These are phyloP conservation scores for Temnothorax curvispinosus DNA, from an alignment of 1,140 invertebrate genomes.

Conservation along the genomic window DNA sequence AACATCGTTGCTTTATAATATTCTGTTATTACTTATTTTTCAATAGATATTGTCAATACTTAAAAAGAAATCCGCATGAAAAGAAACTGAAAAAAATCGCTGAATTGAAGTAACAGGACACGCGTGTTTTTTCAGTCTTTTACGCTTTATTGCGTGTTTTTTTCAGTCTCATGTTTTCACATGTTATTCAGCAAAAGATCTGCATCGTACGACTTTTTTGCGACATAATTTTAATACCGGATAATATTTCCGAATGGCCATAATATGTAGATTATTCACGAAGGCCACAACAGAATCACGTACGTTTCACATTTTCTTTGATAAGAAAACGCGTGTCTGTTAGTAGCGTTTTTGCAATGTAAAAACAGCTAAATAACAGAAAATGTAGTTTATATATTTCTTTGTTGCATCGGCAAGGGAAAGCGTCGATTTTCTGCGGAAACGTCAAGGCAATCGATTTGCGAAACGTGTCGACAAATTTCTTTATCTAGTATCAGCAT, in stretches of 20 bases:
- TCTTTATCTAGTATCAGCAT: not conserved
- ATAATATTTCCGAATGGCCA: slow-evolving; percentile 5
- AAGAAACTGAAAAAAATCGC: not conserved
- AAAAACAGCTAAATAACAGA: slow-evolving; percentile 29
- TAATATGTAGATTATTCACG: not conserved
- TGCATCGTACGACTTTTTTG: not conserved
- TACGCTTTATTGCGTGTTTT: not conserved
- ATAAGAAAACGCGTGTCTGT: slow-evolving; percentile 15
- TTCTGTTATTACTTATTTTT: not conserved
- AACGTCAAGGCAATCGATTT: slow-evolving; percentile 30
- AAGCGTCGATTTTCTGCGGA: slow-evolving; percentile 41
- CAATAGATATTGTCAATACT: not conserved
- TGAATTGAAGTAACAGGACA: not conserved
- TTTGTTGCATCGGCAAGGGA: slow-evolving; percentile 43
- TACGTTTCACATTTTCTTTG: slow-evolving; percentile 18
- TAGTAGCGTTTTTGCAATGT: slow-evolving; percentile 18
- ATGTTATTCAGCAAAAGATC: not conserved
- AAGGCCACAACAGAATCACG: not conserved
- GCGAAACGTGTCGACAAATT: slow-evolving; percentile 44
- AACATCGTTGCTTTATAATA: not conserved
- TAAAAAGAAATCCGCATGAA: not conserved
- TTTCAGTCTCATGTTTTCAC: not conserved
- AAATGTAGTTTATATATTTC: not conserved
- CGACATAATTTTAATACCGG: not conserved
- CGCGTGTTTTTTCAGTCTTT: not conserved